phyloP scores from a whole-genome alignment of 2,888 invertebrate species.

The Conomelus anceps region DNA sequence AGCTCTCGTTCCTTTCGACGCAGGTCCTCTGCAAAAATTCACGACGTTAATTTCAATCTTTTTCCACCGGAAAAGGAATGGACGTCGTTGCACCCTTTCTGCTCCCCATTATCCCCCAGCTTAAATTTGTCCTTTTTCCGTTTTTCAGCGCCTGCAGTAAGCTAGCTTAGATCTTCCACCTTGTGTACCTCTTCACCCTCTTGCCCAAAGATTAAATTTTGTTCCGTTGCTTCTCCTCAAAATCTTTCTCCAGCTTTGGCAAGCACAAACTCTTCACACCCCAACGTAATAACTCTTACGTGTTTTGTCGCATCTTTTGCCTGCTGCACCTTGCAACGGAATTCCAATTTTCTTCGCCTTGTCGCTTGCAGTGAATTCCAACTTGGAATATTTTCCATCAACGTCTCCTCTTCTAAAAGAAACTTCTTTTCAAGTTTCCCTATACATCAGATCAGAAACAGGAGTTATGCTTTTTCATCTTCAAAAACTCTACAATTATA shows the following conservation, averaged over 20 bases:
- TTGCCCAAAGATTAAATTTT: neutral
- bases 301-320: neutral
- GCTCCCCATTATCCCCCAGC: neutral
- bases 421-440: neutral
- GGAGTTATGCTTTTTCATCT: neutral
- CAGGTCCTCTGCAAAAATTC: neutral
- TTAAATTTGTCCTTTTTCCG: neutral
- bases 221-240: no score
- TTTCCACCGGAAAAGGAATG: neutral
- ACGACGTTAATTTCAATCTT: neutral
- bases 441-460: neutral
- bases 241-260: neutral
- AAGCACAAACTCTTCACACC: neutral
- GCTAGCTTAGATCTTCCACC: neutral
- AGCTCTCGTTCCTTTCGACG: neutral
- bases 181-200: neutral
- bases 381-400: neutral
- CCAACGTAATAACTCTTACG: neutral
- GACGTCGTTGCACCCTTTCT: neutral
- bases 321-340: neutral
- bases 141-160: no score
- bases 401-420: neutral
- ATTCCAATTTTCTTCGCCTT: neutral
- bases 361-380: neutral
- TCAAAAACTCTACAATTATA: neutral